phyloP scores from a whole-genome alignment of 2,888 invertebrate genomes.

The Plemyria rubiginata region DNA sequence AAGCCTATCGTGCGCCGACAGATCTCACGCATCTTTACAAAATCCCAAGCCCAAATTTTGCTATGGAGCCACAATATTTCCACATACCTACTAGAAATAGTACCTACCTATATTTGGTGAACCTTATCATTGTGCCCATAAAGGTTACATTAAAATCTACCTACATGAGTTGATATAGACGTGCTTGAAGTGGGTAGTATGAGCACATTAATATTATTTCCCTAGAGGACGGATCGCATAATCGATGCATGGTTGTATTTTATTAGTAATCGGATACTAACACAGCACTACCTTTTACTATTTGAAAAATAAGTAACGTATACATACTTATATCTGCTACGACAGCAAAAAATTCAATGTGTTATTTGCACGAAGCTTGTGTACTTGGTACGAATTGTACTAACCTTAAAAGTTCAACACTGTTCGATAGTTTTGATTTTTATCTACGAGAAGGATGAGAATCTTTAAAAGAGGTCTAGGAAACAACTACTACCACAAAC shows the following conservation, averaged over 20 bases:
- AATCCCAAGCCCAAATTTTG: slow-evolving; percentile 67
- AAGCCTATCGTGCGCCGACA: slow-evolving; percentile 60
- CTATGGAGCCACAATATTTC: slow-evolving; percentile 51
- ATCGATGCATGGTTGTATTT: slow-evolving; percentile 45
- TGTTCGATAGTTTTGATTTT: slow-evolving; percentile 22
- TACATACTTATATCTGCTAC: slow-evolving; percentile 4
- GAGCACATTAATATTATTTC: slow-evolving; percentile 54
- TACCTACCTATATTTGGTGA: slow-evolving; percentile 12
- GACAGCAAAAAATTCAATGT: slow-evolving; percentile 24
- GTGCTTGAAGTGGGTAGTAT: slow-evolving; percentile 71
- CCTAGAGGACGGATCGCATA: slow-evolving; percentile 54
- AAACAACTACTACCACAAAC: too few species aligned
- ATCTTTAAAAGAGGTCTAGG: slow-evolving; percentile 10
- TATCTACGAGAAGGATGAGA: slow-evolving; percentile 6
- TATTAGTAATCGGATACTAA: neutral
- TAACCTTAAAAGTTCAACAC: slow-evolving; percentile 21
- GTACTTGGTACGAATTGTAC: slow-evolving; percentile 34
- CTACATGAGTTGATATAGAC: slow-evolving; percentile 47
- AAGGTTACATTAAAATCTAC: slow-evolving; percentile 31
- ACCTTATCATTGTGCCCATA: slow-evolving; percentile 30
- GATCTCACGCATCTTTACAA: slow-evolving; percentile 72
- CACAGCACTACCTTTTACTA: neutral
- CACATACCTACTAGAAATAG: slow-evolving; percentile 2
- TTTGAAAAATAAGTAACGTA: too few species aligned
- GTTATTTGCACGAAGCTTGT: slow-evolving; percentile 20